phyloP scores from a whole-genome alignment of 2,888 invertebrate genomes.

The Boloria selene region DNA sequence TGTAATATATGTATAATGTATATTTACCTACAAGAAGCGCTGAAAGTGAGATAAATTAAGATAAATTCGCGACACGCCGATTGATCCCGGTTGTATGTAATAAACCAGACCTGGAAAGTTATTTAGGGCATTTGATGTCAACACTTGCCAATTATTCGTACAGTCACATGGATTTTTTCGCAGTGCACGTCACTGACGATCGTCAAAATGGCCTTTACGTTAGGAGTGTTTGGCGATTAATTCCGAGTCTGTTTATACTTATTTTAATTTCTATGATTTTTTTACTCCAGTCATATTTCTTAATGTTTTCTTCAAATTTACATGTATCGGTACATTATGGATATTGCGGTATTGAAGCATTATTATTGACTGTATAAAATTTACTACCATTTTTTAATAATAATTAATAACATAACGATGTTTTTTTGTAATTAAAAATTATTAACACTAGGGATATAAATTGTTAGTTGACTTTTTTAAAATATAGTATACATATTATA shows the following conservation, averaged over 20 bases:
- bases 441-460: no score
- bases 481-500: no score
- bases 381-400: no score
- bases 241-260: constrained; percentile 7
- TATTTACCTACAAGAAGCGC: background rate
- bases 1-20: no score
- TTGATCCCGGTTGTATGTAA: constrained; percentile 30
- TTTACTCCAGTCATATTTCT: background rate
- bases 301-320: constrained; percentile 3
- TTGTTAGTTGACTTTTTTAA: no score
- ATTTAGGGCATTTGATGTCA: constrained; percentile 61
- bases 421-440: no score
- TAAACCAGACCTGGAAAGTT: constrained; percentile 45
- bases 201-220: constrained; percentile 36
- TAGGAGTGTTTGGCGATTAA: constrained; percentile 19
- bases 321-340: background rate
- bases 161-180: constrained; percentile 55
- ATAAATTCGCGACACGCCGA: constrained; percentile 20
- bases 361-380: background rate
- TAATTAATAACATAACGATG: no score
- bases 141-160: constrained; percentile 58
- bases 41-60: constrained; percentile 12
- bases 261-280: constrained; percentile 11
- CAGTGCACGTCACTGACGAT: constrained; percentile 38
- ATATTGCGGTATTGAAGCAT: background rate